These are phyloP conservation scores for Esperia sulphurella DNA, from an alignment of 2,888 invertebrate genomes.

Conservation along the genomic window DNA sequence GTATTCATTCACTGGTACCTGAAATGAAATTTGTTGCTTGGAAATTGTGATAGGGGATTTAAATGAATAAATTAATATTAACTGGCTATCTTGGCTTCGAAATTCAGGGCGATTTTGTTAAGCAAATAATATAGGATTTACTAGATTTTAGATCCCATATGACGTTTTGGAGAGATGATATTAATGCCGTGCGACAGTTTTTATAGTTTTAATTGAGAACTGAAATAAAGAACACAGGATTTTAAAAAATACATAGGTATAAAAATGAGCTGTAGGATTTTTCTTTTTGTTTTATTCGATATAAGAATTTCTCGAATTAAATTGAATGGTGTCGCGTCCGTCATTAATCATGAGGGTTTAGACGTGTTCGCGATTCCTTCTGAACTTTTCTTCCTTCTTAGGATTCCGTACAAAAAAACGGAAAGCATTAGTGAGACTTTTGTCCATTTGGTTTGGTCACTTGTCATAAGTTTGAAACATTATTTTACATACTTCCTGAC, in stretches of 20 bases:
- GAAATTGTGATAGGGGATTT: too few species aligned
- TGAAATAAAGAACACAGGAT: too few species aligned
- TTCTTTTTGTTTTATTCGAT: slow-evolving; percentile 44
- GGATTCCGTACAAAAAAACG: slow-evolving; percentile 10
- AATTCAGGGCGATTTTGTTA: background rate
- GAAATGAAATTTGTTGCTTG: too few species aligned
- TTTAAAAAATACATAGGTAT: slow-evolving; percentile 1
- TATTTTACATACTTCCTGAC: slow-evolving; percentile 1
- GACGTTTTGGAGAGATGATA: too few species aligned
- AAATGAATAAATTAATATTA: background rate
- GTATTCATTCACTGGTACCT: too few species aligned
- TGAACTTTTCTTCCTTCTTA: slow-evolving; percentile 38
- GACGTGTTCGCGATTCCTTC: slow-evolving; percentile 39
- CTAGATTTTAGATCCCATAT: too few species aligned
- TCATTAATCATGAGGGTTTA: slow-evolving; percentile 57
- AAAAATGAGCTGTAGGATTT: slow-evolving; percentile 25
- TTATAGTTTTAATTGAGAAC: too few species aligned
- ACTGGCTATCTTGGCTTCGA: background rate
- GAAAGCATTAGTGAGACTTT: slow-evolving; percentile 1
- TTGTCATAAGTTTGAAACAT: slow-evolving; percentile 1
- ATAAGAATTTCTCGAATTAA: slow-evolving; percentile 49
- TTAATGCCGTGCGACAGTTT: too few species aligned
- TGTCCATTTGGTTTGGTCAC: background rate
- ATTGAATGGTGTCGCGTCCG: slow-evolving; percentile 57
- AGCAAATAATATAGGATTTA: too few species aligned